phyloP scores from a whole-genome alignment of 35 echinoderm and acorn worm species.

The Heliocidaris erythrogramma region DNA sequence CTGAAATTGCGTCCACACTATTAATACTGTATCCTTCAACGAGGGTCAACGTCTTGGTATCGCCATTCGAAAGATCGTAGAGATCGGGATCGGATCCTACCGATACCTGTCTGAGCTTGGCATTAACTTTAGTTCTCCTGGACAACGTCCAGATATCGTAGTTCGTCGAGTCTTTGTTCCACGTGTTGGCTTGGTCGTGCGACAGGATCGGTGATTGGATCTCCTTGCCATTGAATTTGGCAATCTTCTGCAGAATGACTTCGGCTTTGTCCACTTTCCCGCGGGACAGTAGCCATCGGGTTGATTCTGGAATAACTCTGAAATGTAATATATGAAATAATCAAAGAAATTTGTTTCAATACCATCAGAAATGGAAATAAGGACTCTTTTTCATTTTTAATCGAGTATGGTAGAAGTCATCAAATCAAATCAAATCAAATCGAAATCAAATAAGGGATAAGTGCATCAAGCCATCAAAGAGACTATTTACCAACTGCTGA shows the following conservation, averaged over 20 bases:
- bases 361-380: no score
- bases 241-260: constrained; percentile 58
- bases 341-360: no score
- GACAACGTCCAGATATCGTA: neutral
- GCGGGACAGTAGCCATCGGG: constrained; percentile 64
- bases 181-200: neutral
- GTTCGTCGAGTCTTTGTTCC: neutral
- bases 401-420: no score
- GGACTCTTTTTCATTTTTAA: no score
- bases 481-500: no score
- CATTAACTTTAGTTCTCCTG: constrained; percentile 23
- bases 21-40: neutral
- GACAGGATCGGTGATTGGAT: constrained; percentile 33
- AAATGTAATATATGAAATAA: no score
- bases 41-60: constrained; percentile 41
- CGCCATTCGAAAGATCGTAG: constrained; percentile 3
- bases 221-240: constrained; percentile 55
- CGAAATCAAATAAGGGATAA: no score
- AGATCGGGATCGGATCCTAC: neutral
- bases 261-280: constrained; percentile 60
- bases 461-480: no score
- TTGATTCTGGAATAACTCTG: constrained; percentile 73
- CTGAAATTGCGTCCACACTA: neutral
- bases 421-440: no score
- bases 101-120: neutral